These are phyloP conservation scores for Uropetala carovei DNA, from an alignment of 2,888 invertebrate species.

Conservation along the genomic window DNA sequence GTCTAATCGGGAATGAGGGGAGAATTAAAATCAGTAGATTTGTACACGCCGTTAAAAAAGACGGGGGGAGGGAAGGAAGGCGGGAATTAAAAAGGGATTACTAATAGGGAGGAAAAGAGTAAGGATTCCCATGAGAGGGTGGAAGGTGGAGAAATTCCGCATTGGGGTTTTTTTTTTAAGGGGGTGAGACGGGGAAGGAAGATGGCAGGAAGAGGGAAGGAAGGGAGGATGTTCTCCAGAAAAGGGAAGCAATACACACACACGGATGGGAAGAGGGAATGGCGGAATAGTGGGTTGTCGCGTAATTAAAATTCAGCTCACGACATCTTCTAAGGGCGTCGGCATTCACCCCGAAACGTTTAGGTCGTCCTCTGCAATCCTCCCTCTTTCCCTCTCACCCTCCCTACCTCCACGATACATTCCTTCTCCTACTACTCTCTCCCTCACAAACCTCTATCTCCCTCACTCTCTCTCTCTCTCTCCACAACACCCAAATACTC, in stretches of 20 bases:
- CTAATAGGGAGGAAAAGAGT: neutral
- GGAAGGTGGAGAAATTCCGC: neutral
- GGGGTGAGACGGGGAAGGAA: neutral
- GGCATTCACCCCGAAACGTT: conserved; percentile 30
- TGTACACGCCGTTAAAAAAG: neutral
- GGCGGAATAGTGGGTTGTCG: neutral
- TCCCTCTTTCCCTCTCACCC: too few relatives aligned
- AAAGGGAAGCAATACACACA: neutral
- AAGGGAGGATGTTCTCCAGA: neutral
- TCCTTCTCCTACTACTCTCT: too few relatives aligned
- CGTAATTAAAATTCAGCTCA: conserved; percentile 53
- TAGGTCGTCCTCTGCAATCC: neutral
- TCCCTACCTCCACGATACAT: too few relatives aligned
- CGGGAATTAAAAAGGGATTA: neutral
- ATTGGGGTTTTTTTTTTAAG: too few relatives aligned
- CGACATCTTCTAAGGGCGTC: conserved; percentile 28
- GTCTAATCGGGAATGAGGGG: neutral
- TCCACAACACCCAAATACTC: too few relatives aligned
- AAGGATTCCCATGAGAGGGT: neutral
- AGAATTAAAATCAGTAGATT: conserved; percentile 9
- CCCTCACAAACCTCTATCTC: too few relatives aligned
- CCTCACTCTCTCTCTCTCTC: neutral
- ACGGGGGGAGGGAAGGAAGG: neutral
- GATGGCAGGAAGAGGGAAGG: neutral
- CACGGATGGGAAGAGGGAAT: neutral